Conservation (phyloP, 64 coral and sea anemone genomes). For the Montipora cactus region DNA sequence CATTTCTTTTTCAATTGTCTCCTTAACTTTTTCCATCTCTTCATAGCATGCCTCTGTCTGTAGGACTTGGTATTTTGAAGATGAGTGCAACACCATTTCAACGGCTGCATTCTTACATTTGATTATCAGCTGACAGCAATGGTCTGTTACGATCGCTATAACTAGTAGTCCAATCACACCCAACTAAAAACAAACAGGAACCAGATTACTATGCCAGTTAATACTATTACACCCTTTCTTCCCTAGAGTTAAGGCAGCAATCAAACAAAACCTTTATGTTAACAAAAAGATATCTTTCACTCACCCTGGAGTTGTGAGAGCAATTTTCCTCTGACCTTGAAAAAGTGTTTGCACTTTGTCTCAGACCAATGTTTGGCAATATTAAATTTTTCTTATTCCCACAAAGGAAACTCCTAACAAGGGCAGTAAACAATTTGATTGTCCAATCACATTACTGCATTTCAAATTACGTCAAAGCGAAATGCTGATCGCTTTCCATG, state of each 20-base stretch:
- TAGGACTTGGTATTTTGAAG: slow-evolving; percentile 71
- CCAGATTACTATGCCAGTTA: neutral
- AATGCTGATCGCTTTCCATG: too few relatives aligned
- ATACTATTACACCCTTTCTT: neutral
- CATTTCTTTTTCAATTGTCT: slow-evolving; percentile 88
- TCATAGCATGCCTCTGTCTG: slow-evolving; percentile 70
- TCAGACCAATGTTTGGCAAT: too few relatives aligned
- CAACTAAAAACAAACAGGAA: slow-evolving; percentile 72
- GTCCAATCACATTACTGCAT: too few relatives aligned
- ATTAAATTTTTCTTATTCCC: too few relatives aligned
- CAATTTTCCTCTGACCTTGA: too few relatives aligned
- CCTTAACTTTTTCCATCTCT: slow-evolving; percentile 79
- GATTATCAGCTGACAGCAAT: slow-evolving; percentile 93
- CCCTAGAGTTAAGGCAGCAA: too few relatives aligned
- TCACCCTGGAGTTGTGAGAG: too few relatives aligned
- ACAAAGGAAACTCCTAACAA: too few relatives aligned
- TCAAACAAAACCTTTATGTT: neutral
- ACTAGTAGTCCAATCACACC: slow-evolving; percentile 77
- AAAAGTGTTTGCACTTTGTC: too few relatives aligned
- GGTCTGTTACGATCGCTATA: slow-evolving; percentile 89
- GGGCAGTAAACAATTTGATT: too few relatives aligned
- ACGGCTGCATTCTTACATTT: slow-evolving; percentile 98
- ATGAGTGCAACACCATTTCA: slow-evolving; percentile 81
- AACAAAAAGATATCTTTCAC: neutral
- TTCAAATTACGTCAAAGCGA: too few relatives aligned